phyloP scores from a whole-genome alignment of 2,113 vertebrate species.

The Galbula dea region DNA sequence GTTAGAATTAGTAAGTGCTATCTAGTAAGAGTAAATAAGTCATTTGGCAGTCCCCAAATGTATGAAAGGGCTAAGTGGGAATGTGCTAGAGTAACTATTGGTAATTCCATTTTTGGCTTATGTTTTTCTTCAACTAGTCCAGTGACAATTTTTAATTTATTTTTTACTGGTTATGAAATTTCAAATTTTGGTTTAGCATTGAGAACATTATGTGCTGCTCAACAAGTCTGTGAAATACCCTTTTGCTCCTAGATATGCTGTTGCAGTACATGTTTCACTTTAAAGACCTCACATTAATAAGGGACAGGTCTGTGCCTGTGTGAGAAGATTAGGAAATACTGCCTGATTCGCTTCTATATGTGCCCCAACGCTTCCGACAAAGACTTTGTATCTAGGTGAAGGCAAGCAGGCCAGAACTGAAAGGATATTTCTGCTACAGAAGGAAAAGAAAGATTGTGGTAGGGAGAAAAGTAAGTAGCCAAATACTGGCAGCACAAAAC shows the following conservation, averaged over 20 bases:
- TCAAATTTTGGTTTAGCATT: background rate
- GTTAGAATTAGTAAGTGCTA: background rate
- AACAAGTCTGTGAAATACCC: background rate
- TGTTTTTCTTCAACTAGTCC: background rate
- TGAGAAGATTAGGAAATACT: background rate
- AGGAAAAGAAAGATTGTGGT: background rate
- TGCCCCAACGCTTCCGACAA: background rate
- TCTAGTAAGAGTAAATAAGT: background rate
- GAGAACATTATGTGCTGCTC: background rate
- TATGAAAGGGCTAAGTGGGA: background rate
- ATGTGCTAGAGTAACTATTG: background rate
- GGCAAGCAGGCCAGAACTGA: background rate
- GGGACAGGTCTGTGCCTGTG: background rate
- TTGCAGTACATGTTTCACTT: background rate
- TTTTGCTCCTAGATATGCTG: background rate
- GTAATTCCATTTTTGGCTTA: background rate
- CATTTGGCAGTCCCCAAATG: background rate
- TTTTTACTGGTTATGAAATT: background rate
- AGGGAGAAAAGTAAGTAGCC: background rate
- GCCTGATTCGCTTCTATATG: background rate
- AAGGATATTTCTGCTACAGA: background rate
- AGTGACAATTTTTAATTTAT: background rate
- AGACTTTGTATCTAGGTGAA: background rate
- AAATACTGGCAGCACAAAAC: too few species aligned
- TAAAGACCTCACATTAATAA: background rate